Percentiles rank a stretch among this genome's conserved stretches.
These are phyloP conservation scores for Merodon equestris DNA, from an alignment of 2,888 invertebrate genomes.

Conservation along the genomic window DNA sequence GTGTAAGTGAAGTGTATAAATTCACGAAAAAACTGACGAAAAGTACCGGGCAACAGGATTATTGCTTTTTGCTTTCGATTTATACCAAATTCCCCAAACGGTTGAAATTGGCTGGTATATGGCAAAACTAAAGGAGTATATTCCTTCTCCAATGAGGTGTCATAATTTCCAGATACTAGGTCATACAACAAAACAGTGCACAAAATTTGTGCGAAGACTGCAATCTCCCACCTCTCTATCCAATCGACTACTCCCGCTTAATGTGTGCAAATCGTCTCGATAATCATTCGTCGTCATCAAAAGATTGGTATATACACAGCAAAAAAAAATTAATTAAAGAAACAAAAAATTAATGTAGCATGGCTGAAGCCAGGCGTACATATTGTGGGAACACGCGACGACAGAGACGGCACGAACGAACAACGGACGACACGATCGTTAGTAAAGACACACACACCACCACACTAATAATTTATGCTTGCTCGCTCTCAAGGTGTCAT, in stretches of 20 bases:
- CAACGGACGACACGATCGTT: no score
- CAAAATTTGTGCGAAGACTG: neutral
- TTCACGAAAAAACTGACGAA: slow-evolving; percentile 8
- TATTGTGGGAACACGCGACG: no score
- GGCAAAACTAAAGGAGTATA: slow-evolving; percentile 37
- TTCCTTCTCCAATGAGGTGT: slow-evolving; percentile 69
- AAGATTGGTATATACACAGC: neutral
- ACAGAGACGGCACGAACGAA: no score
- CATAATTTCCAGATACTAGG: slow-evolving; percentile 3
- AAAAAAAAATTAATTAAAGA: slow-evolving; percentile 7
- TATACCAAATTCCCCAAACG: slow-evolving; percentile 27
- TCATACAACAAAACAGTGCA: slow-evolving; percentile 16
- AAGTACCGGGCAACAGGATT: neutral
- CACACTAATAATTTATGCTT: no score
- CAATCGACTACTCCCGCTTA: slow-evolving; percentile 6
- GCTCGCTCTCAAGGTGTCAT: no score
- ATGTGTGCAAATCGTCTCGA: slow-evolving; percentile 29
- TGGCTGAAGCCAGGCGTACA: slow-evolving; percentile 11
- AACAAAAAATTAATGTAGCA: slow-evolving; percentile 16
- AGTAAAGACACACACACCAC: no score
- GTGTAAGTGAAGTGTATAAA: slow-evolving; percentile 44
- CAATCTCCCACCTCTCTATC: slow-evolving; percentile 5
- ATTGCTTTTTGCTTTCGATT: slow-evolving; percentile 34
- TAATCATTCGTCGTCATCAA: slow-evolving; percentile 18
- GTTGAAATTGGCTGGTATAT: slow-evolving; percentile 47